Base-by-base conservation (phyloP, 1,140 invertebrate genomes). In the Nephotettix cincticeps region DNA sequence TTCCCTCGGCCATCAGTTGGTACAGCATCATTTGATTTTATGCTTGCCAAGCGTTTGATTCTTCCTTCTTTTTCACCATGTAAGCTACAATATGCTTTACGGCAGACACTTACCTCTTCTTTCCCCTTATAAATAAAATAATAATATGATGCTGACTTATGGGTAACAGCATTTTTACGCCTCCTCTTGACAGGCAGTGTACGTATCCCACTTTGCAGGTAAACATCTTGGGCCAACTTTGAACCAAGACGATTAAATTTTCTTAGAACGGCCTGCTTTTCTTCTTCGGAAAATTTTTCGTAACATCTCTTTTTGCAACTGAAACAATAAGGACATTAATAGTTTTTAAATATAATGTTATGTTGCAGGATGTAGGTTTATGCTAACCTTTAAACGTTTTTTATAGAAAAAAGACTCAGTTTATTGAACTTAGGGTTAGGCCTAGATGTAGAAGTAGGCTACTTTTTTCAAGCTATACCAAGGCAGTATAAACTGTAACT, bases 1-100 rank as follows among this genome's bases (percentile, higher is more conserved):
- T 54, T 65, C n/a, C 68, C 68, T 32, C 68, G 47, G 23, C 19
- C 28, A 30, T 69, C 68, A 30, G 25, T 61, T 21, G 45, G 68
- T 30, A 36, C 17, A 30, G 21, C 54, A 61, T 36, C 40, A 9
- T 27, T 29, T 23, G 30, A 28, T 36, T 61, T n/a, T 4, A 69
- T 23, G 19, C 23, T 17, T 19, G 23, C 25, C 25, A 69, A 36
- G 30, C 68, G 47, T 28, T 47, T 19, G 27, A 69, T 27, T 21
- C 54, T 30, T 58, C 54, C 23, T 54, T 54, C 47, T 54, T n/a
- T 54, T 25, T 19, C 47, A 6, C 47, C 47, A 54, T 54, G 23
- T 4, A 54, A n/a, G 23, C 47, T 54, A n/a, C 17, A n/a, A n/a
- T 19, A 54, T 9, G 47, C 47, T 25, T 54, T 54, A 3, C 23